These are phyloP conservation scores for Podargus strigoides DNA, from an alignment of 2,797 vertebrate species.

Conservation along the genomic window DNA sequence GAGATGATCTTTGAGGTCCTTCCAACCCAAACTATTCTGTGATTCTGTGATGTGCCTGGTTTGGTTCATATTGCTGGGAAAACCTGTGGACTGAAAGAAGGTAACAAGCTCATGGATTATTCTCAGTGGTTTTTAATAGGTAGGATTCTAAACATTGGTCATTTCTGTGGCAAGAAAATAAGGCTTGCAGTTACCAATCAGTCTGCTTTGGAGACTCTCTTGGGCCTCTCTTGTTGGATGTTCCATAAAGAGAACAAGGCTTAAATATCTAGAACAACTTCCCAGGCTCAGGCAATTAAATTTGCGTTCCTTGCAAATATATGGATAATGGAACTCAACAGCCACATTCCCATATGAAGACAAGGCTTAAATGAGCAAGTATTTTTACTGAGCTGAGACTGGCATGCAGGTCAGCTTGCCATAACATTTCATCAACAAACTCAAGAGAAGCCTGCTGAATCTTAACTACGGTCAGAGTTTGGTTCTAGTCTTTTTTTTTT, in stretches of 20 bases:
- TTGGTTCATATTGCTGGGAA: not conserved
- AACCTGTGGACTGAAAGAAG: not conserved
- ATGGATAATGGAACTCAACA: not conserved
- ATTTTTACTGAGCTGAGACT: not conserved
- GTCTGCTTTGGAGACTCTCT: not conserved
- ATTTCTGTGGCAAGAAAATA: not conserved
- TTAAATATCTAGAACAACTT: not conserved
- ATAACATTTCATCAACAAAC: not conserved
- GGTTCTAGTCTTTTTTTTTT: not conserved
- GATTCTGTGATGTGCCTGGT: accelerated
- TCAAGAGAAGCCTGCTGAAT: not conserved
- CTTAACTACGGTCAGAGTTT: not conserved
- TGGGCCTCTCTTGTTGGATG: not conserved
- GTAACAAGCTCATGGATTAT: not conserved
- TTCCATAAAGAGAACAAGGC: not conserved
- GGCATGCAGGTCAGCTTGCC: not conserved
- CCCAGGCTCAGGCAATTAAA: not conserved
- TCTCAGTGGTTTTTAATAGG: not conserved
- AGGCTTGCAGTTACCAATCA: not conserved
- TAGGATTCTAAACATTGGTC: not conserved
- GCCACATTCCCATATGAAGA: not conserved
- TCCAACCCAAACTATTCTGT: too few species aligned
- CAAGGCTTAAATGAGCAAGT: not conserved
- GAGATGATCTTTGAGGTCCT: too few species aligned
- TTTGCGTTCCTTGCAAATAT: not conserved